Base-by-base conservation (phyloP, 2,888 invertebrate genomes). In the Drosophila meridiana region DNA sequence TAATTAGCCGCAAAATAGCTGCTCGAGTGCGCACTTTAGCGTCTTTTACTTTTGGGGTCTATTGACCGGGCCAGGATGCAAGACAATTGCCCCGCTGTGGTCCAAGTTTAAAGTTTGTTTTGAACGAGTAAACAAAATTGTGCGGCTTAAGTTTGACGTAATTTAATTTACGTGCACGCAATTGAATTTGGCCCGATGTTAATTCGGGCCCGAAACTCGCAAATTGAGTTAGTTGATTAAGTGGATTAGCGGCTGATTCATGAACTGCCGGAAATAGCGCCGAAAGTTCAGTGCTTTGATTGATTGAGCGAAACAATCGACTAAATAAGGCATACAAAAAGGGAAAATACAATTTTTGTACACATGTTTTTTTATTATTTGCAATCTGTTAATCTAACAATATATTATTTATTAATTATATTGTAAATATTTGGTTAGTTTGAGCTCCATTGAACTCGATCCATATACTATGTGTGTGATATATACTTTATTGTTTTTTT, bases 121-220 rank as follows among this genome's bases (percentile, higher is more conserved):
- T 82, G 88, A 83, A 73, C 86, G 77, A 88, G 89, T 87, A 87
- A 87, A 87, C 87, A 87, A 88, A 88, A 86, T 87, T 89, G 89
- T 81, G 69, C 56, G 79, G 72, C 57, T 69, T 70, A 82, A 85
- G 85, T 78, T 89, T 76, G 76, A 80, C 68, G 73, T 85, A 85
- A 85, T 85, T 89, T 72, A 85, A 87, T 85, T 87, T 87, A 80
- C 80, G 56, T 72, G 87, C 84, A 78, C 80, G 80, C 78, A 78
- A 78, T 78, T 80, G 47, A 76, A 72, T 72, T 66, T 40, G 6
- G 42, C 6, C 47, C 64, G 20, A 56, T 52, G 56, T 45, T 77
- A 64, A 74, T 69, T 26, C 3, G 26, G 20, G 36, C 48, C 13
- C 1, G 48, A 20, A 58, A 58, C 57, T 59, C 26, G 56, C 50